A percentile compares a stretch with the other conserved stretches of the same genome.
Evolutionary conservation across 2,888 invertebrate genomes (phyloP).

Genomic region (Octonoba sinensis): DNA sequence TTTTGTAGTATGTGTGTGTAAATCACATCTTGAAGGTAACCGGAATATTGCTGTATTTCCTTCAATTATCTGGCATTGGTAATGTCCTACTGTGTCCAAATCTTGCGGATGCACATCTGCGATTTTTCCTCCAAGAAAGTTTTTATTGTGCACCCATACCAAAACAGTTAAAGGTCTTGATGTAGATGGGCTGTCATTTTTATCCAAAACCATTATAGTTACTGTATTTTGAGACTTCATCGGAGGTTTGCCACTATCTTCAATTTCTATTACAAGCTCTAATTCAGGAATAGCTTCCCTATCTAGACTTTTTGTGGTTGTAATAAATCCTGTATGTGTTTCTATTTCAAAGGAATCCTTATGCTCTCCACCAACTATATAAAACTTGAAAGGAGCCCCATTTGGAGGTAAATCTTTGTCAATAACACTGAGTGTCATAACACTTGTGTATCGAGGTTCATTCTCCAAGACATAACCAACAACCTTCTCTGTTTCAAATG

Average conservation of each 20-base stretch:
- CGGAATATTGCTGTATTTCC: slow-evolving; percentile 71
- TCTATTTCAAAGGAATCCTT: slow-evolving; percentile 83
- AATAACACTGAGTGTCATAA: slow-evolving; percentile 86
- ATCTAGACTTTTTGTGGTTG: slow-evolving; percentile 84
- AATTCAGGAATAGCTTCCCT: slow-evolving; percentile 84
- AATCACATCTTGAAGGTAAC: slow-evolving; percentile 84
- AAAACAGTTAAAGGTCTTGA: slow-evolving; percentile 84
- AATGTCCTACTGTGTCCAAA: slow-evolving; percentile 89
- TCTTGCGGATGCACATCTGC: slow-evolving; percentile 94
- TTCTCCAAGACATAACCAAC: slow-evolving; percentile 88
- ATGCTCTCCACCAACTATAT: slow-evolving; percentile 83
- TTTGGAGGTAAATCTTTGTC: slow-evolving; percentile 92
- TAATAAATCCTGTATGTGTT: slow-evolving; percentile 83
- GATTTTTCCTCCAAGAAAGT: slow-evolving; percentile 81
- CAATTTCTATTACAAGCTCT: slow-evolving; percentile 84
- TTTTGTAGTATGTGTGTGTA: slow-evolving; percentile 82
- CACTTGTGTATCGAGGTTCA: slow-evolving; percentile 84
- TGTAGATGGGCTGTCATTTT: slow-evolving; percentile 91
- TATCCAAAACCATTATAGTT: slow-evolving; percentile 83
- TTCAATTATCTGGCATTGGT: slow-evolving; percentile 83
- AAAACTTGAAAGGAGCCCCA: slow-evolving; percentile 87
- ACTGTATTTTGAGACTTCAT: slow-evolving; percentile 86
- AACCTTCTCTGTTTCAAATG: slow-evolving; percentile 80
- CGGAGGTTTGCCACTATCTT: slow-evolving; percentile 87
- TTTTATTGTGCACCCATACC: slow-evolving; percentile 77